These are phyloP conservation scores for Eudemis profundana DNA, from an alignment of 2,888 invertebrate species.

Conservation along the genomic window DNA sequence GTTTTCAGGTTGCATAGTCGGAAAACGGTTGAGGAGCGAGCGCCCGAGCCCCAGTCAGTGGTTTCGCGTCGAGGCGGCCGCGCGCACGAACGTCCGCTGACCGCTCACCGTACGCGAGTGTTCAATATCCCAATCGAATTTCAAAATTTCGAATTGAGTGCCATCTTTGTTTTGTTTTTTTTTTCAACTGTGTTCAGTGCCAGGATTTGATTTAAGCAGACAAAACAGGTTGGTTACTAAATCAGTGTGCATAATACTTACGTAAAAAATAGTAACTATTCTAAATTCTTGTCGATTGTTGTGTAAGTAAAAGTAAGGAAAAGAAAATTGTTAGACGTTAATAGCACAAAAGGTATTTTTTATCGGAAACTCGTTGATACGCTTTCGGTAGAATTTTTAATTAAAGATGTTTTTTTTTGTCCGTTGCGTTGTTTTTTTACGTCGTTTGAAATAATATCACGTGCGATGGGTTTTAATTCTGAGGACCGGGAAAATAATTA, in stretches of 20 bases:
- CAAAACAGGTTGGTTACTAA: constrained; percentile 63
- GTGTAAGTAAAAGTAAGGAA: constrained; percentile 53
- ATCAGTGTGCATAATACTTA: constrained; percentile 40
- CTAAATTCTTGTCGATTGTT: constrained; percentile 47
- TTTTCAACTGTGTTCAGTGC: constrained; percentile 65
- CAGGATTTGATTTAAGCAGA: constrained; percentile 65
- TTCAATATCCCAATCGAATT: constrained; percentile 41
- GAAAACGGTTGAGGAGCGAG: constrained; percentile 27
- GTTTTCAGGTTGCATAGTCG: constrained; percentile 51
- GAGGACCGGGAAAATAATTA: constrained; percentile 21
- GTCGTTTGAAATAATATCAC: constrained; percentile 18
- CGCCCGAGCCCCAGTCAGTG: constrained; percentile 28
- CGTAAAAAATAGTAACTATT: constrained; percentile 47
- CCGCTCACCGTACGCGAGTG: constrained; percentile 63
- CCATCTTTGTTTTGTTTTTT: constrained; percentile 62
- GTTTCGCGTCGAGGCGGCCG: constrained; percentile 31
- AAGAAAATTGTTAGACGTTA: constrained; percentile 45
- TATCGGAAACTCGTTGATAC: constrained; percentile 45
- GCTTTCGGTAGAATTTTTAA: constrained; percentile 43
- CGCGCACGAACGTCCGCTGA: constrained; percentile 20
- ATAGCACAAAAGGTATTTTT: constrained; percentile 45
- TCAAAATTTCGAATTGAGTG: constrained; percentile 62
- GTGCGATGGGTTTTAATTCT: constrained; percentile 22
- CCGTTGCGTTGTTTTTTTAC: background rate
- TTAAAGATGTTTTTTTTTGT: constrained; percentile 32